Conservation (phyloP, 2,888 invertebrate genomes). For the Harpagoxenus sublaevis region DNA sequence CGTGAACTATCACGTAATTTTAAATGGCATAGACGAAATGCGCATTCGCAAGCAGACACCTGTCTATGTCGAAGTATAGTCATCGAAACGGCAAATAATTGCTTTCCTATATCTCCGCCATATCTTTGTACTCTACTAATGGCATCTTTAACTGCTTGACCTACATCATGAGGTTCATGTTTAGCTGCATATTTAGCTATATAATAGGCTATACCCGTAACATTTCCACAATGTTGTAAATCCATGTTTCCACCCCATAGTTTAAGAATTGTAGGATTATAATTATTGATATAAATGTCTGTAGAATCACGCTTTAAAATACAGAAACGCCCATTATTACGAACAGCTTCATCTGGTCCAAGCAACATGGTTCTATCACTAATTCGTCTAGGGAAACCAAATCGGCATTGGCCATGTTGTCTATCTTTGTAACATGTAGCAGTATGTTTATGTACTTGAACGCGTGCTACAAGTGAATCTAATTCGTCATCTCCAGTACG, state of each 20-base stretch:
- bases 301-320: not conserved
- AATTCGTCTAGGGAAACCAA: slow-evolving; percentile 3
- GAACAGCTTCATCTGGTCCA: not conserved
- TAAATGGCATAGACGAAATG: slow-evolving; percentile 12
- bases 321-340: slow-evolving; percentile 5
- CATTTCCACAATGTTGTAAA: slow-evolving; percentile 1
- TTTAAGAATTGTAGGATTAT: not conserved
- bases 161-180: not conserved
- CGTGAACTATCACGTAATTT: slow-evolving; percentile 12
- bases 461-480: not conserved
- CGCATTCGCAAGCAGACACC: not conserved
- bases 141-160: not conserved
- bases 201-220: slow-evolving; percentile 3
- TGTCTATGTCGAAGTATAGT: slow-evolving; percentile 5
- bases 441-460: slow-evolving; percentile 10
- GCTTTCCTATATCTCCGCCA: not conserved
- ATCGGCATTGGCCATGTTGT: not conserved
- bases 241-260: not conserved
- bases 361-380: not conserved
- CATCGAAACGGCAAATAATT: slow-evolving; percentile 1
- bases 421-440: not conserved
- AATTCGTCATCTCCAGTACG: not conserved
- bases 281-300: not conserved
- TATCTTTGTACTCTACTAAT: not conserved
- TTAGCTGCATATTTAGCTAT: slow-evolving; percentile 11